Evolutionary conservation across 2,113 vertebrate genomes (phyloP).

Genomic region (Corapipo altera): DNA sequence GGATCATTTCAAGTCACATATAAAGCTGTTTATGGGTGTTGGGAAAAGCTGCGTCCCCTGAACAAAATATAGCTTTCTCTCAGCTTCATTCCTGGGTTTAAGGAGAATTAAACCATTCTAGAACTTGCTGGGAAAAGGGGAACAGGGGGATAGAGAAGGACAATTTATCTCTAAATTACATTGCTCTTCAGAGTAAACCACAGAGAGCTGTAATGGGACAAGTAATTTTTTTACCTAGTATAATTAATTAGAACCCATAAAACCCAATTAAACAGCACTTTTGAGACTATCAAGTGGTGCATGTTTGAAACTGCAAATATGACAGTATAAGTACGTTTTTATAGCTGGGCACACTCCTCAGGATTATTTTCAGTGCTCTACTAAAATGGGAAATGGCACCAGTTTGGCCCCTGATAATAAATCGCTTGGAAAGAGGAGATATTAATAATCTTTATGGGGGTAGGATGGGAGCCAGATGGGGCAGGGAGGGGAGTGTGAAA

Average conservation of each 20-base stretch:
- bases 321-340: conserved; percentile 70
- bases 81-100: not conserved
- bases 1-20: not conserved
- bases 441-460: conserved; percentile 70
- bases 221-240: conserved; percentile 60
- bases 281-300: conserved; percentile 71
- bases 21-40: not conserved
- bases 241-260: conserved; percentile 74
- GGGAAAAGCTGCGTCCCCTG: not conserved
- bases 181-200: conserved; percentile 67
- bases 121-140: not conserved
- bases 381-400: conserved; percentile 68
- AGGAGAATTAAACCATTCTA: conserved; percentile 11
- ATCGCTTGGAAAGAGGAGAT: conserved; percentile 48
- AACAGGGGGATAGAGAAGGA: conserved; percentile 15
- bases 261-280: conserved; percentile 74
- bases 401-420: conserved; percentile 67
- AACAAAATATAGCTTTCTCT: not conserved
- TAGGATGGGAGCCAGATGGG: conserved; percentile 35
- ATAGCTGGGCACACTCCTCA: conserved; percentile 65
- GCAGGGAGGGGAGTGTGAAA: conserved; percentile 1
- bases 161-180: conserved; percentile 56
- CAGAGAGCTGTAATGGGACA: conserved; percentile 65
- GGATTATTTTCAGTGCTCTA: conserved; percentile 63
- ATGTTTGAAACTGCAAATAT: conserved; percentile 68